Percentiles rank a stretch among this genome's conserved stretches.
Evolutionary conservation across 2,113 vertebrate genomes (phyloP).

Genomic region (Zosterops pallidus): DNA sequence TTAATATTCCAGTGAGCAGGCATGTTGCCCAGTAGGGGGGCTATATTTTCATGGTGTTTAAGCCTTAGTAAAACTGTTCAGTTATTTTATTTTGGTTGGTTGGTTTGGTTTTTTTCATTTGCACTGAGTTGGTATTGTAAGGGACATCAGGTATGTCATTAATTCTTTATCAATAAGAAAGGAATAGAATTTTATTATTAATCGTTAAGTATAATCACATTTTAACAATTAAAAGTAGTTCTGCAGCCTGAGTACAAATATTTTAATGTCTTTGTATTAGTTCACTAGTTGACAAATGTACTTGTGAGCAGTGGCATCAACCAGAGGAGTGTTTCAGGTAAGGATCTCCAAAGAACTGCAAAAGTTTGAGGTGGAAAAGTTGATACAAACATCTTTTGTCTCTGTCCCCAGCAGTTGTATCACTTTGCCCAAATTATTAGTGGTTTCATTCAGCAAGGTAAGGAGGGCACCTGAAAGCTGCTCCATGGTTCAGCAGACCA

Average conservation of each 20-base stretch:
- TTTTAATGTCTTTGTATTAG: not conserved
- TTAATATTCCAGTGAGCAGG: not conserved
- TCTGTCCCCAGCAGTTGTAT: not conserved
- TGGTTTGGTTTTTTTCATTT: not conserved
- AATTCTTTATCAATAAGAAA: not conserved
- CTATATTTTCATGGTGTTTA: not conserved
- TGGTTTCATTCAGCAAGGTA: not conserved
- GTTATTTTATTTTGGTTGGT: not conserved
- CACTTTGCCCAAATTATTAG: not conserved
- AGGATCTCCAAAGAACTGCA: not conserved
- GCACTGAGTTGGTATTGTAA: not conserved
- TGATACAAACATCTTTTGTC: not conserved
- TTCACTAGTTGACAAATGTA: not conserved
- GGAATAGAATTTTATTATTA: not conserved
- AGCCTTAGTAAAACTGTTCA: not conserved
- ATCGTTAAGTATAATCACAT: not conserved
- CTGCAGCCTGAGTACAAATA: not conserved
- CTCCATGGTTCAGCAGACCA: not conserved
- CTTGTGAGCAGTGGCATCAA: not conserved
- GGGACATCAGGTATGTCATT: not conserved
- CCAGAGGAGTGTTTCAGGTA: not conserved
- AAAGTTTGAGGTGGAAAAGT: not conserved
- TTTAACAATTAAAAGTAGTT: not conserved
- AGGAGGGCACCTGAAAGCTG: not conserved
- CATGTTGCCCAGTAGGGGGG: not conserved